phyloP scores from a whole-genome alignment of 2,797 vertebrate species.

The Poeciliopsis turneri region DNA sequence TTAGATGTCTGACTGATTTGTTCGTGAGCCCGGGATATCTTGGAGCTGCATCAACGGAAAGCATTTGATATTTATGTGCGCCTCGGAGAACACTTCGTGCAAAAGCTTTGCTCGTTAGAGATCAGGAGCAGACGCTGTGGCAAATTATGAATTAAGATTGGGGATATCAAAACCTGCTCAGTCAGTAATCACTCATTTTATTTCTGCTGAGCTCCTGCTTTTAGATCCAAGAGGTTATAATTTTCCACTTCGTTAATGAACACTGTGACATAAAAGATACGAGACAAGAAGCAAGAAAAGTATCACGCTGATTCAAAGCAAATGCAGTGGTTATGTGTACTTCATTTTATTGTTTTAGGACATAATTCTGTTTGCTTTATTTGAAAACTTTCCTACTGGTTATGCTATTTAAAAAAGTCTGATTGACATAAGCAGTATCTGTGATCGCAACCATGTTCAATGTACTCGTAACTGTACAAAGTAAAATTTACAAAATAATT shows the following conservation, averaged over 20 bases:
- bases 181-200: conserved; percentile 17
- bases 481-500: conserved; percentile 16
- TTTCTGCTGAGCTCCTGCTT: conserved; percentile 18
- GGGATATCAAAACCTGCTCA: conserved; percentile 23
- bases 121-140: not conserved
- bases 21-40: conserved; percentile 23
- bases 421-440: not conserved
- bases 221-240: conserved; percentile 8
- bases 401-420: conserved; percentile 3
- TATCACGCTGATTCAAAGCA: not conserved
- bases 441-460: conserved; percentile 21
- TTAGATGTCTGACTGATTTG: conserved; percentile 48
- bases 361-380: conserved; percentile 4
- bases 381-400: not conserved
- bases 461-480: not conserved
- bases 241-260: conserved; percentile 8
- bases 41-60: conserved; percentile 12
- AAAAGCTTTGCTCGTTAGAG: conserved; percentile 9
- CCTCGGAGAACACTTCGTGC: not conserved
- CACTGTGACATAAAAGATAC: conserved; percentile 10
- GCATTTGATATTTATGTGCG: not conserved
- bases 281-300: not conserved
- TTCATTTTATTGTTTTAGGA: conserved; percentile 4
- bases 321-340: not conserved
- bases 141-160: conserved; percentile 12